Base-by-base conservation (phyloP, 2,888 invertebrate species). In the Nipponacmea schrenckii region DNA sequence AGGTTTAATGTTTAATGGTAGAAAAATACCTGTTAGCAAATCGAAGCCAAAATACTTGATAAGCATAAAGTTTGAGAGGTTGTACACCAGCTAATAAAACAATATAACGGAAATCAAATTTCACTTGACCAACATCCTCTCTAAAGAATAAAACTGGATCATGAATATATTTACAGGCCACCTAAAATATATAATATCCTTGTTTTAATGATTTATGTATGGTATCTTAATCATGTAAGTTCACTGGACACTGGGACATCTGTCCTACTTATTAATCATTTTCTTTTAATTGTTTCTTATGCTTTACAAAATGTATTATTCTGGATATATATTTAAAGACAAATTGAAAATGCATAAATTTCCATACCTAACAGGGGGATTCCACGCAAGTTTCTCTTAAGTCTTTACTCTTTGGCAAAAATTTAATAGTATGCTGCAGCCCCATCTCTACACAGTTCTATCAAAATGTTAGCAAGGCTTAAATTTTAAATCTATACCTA, bases 31-130 rank as follows among this genome's bases (percentile, higher is more conserved):
- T 89, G 83, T 96, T 96, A 2, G 96, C 93, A 89, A 96, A 96
- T 75, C 96, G 92, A 50, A 96, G 90, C 89, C 95, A 96, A 88
- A 96, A 96, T 17, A 88, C 86, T 74, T 88, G 84, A 80, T 90
- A 90, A 12, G 88, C 85, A 77, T 85, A 89, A 1, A 90, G 76
- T 84, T 93, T 90, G 62, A 96, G 90, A 0, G 97, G 97, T 78
- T 92, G 90, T 0, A 94, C 92, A 68, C 92, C 93, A 86, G 93
- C 93, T 68, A 97, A 87, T 68, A 97, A 88, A 45, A 97, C 91
- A 26, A 97, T 93, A 90, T 94, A 97, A 70, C 97, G 92, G 17
- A 97, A 91, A 90, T 97, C 97, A 90, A 97, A 97, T 89, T 97
- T 97, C 0, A 97, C 96, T 69, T 81, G 74, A 3, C 87, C 88